Conservation (phyloP, 2,888 invertebrate species). For the Chaitophorus viminalis region DNA sequence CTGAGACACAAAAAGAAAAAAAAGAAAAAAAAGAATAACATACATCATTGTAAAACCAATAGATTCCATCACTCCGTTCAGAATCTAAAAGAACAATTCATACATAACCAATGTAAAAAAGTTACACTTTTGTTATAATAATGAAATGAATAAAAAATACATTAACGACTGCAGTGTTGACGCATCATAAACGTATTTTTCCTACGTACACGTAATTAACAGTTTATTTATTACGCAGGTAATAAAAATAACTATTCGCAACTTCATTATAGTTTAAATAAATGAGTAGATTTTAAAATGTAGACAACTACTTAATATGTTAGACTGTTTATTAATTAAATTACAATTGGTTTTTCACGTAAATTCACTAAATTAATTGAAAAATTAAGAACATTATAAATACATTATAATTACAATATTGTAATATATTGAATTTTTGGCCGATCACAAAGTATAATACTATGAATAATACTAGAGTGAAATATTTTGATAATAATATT, state of each 20-base stretch:
- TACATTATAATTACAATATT: no score
- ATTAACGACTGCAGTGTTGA: neutral
- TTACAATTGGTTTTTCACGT: no score
- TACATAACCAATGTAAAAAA: neutral
- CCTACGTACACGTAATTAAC: neutral
- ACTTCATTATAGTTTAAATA: neutral
- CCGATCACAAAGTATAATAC: neutral
- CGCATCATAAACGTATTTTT: neutral
- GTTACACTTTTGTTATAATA: neutral
- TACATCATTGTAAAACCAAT: no score
- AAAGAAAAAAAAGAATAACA: no score
- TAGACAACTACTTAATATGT: neutral
- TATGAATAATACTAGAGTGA: neutral
- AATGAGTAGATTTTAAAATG: neutral
- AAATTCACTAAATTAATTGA: no score
- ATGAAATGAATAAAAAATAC: neutral
- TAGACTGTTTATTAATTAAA: neutral
- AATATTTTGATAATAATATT: neutral
- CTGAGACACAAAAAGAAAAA: no score
- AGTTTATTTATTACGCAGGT: neutral
- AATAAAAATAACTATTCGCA: neutral
- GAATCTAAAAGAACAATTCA: neutral
- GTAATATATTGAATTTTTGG: neutral
- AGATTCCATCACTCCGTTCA: no score
- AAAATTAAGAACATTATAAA: no score